A percentile compares a stretch with the other conserved stretches of the same genome.
Evolutionary conservation across 2,797 vertebrate genomes (phyloP).

Genomic region (Poeciliopsis paucimaculata): DNA sequence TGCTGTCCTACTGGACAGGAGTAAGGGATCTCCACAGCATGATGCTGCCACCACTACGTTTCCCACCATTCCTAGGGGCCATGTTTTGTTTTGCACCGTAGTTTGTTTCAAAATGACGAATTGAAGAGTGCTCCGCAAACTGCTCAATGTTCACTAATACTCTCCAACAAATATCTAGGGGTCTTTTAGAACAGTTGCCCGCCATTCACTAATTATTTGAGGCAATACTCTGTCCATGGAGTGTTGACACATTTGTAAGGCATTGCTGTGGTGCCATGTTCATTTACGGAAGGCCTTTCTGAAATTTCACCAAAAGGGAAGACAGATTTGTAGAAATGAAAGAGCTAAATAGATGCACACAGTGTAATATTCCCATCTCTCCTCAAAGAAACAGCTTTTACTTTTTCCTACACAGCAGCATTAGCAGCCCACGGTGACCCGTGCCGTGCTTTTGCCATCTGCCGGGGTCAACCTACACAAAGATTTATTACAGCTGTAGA

Average conservation of each 20-base stretch:
- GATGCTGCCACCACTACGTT: neutral
- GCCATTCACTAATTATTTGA: neutral
- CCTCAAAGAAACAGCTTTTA: conserved; percentile 64
- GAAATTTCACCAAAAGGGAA: neutral
- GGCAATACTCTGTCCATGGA: neutral
- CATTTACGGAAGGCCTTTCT: neutral
- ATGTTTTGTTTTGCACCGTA: neutral
- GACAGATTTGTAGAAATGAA: conserved; percentile 7
- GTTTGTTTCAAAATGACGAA: neutral
- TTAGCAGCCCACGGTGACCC: conserved; percentile 43
- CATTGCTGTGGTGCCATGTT: neutral
- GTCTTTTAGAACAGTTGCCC: neutral
- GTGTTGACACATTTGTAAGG: neutral
- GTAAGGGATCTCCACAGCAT: too few species aligned
- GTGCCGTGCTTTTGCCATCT: conserved; percentile 15
- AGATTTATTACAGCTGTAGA: conserved; percentile 30
- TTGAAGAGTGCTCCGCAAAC: neutral
- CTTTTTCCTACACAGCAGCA: conserved; percentile 36
- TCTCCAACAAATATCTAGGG: neutral
- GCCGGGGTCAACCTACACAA: conserved; percentile 13
- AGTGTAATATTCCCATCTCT: conserved; percentile 56
- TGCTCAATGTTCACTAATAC: neutral
- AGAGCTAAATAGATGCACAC: conserved; percentile 20
- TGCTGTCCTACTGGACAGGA: neutral
- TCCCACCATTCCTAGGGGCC: neutral